Evolutionary conservation across 2,888 invertebrate genomes (phyloP), one percentile per base, ranked within the genome.

Genomic region (Ethmia dodecea): DNA sequence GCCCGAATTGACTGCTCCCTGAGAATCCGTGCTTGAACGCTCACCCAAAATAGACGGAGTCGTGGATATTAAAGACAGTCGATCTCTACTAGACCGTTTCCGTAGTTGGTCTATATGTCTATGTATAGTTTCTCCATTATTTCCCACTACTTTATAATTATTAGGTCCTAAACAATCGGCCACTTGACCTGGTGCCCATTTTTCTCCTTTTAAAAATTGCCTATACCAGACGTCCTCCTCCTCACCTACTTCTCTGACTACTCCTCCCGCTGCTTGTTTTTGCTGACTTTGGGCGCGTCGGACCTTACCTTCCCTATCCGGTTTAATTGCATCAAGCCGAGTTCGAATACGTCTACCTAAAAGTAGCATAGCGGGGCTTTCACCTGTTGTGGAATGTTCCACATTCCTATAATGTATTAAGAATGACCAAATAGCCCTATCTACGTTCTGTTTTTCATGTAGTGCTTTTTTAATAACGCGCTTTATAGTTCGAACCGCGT

Each of bases 241-340:
- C 15, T 3, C 11, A 1, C 18, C 16, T 6, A 35, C 13, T 1
- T n/a, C 14, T 8, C 30, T 11, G 8, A 10, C 15, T 5, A 14
- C 13, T 2, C 35, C 35, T 2, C 14, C 30, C 6, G 18, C 26
- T 3, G n/a, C 31, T 5, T 29, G 13, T 6, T 15, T 13, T 13
- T 37, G 32, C 11, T 31, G 33, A 22, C 26, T 14, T 15, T 34
- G 38, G 10, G 22, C 31, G 13, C 16, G 15, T 0, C 27, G 24
- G 18, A 33, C 38, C 11, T 38, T 26, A 13, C 22, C 9, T 9
- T 35, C 39, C 15, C 35, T 35, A 18, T 35, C 35, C 14, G 35
- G 39, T 28, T 33, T 39, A 3, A 43, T 9, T 1, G 25, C 18
- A 10, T 44, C 33, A n/a, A n/a, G n/a, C n/a, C n/a, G n/a, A n/a